Base-by-base conservation (phyloP, 1,140 invertebrate species). In the Trachymyrmex cornetzi region DNA sequence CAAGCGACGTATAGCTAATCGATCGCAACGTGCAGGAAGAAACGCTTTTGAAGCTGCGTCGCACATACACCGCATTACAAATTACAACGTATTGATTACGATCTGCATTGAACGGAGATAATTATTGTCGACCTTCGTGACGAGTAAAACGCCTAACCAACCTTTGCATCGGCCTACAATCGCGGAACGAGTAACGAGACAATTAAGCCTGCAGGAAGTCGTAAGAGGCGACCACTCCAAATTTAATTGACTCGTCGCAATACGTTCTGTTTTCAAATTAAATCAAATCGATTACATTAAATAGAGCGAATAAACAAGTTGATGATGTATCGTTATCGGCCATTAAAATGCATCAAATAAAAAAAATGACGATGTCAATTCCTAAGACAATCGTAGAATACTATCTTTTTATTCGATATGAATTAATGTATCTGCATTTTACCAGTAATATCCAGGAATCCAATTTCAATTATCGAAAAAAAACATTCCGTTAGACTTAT, bases 141-240 rank as follows among this genome's bases (percentile, higher is more conserved):
- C 82, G 87, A 89, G 89, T 85, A 81, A 89, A 89, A 84, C 66
- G 74, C 50, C 88, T 67, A 74, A 67, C 67, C 82, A 57, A 55
- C 61, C 90, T 66, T 53, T 71, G 66, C 85, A 85, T 87, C 64
- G 48, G 22, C 66, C 57, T 44, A 24, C 16, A 75, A 90, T 82
- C 85, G 66, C 63, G 44, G 82, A 48, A 75, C 90, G 77, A 82
- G 61, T 77, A 89, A 90, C 87, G 77, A 90, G 86, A 92, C 89
- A 90, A 92, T 91, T 91, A 91, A 90, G 67, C 67, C 63, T 63
- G 53, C 82, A 87, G 89, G 87, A 90, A 91, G 87, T 90, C 91
- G 75, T 90, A 92, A 91, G 89, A 92, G 77, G 5, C 86, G 50
- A 53, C 79, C 85, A 86, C 80, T 90, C 87, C 64, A 90, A 89